Base-by-base conservation (phyloP, 2,888 invertebrate genomes). In the Ormia ochracea region DNA sequence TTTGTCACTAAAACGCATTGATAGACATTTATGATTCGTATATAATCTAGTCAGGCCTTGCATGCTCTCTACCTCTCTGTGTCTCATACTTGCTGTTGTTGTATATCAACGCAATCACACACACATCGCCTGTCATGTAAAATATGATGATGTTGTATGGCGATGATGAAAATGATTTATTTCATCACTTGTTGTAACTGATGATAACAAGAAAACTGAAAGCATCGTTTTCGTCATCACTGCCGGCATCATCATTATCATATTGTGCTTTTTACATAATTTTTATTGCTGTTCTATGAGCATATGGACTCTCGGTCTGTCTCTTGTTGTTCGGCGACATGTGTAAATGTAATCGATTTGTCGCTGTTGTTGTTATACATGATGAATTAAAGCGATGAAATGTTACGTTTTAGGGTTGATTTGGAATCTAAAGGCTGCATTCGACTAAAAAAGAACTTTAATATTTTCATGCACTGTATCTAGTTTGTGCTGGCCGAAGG, bases 101-200 rank as follows among this genome's bases (percentile, higher is more conserved):
- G 28, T 28, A 28, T 28, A 28, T 28, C 28, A 28, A 28, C 3
- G 28, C 36, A 52, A 31, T 41, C 45, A 58, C 28, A 28, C 7
- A 43, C 4, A 23, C 36, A 52, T 12, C 45, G 28, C 17, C 2
- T 45, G 21, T 10, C 9, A 19, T 23, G 1, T 31, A 38, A 66
- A 23, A 33, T 12, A 9, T 19, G 28, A 36, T 73, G 45, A 66
- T 36, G 14, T 33, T 73, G 52, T 52, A n/a, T 61, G 56, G 43
- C 52, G 65, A 48, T 68, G 68, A 68, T 80, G 70, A 69, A 83
- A 86, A 87, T 87, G 87, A 88, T 87, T 88, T 86, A 87, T 87
- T 85, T 86, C 87, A 85, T 86, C 87, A 85, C 86, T 86, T 85
- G 83, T 82, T 83, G 56, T 61, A 80, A 80, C 72, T 72, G 76